These are phyloP conservation scores for Schizopygopsis malacanthus DNA, from an alignment of 2,797 vertebrate species.

Conservation along the genomic window DNA sequence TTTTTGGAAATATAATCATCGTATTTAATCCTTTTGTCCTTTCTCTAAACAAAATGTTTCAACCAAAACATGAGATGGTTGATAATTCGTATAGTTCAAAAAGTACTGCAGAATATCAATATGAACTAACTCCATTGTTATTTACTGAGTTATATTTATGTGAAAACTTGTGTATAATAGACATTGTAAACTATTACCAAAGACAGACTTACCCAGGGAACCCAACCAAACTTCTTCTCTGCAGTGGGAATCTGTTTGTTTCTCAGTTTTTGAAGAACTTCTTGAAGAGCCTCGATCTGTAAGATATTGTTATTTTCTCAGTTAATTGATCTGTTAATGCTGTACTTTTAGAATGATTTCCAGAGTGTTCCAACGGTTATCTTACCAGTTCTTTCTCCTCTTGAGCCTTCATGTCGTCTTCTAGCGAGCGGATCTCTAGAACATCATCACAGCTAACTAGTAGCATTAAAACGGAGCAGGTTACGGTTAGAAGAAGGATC, in stretches of 20 bases:
- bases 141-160: neutral
- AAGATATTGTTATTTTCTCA: neutral
- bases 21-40: neutral
- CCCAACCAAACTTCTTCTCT: conserved; percentile 85
- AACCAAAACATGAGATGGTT: neutral
- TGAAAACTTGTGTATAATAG: neutral
- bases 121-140: neutral
- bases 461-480: conserved; percentile 73
- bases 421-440: conserved; percentile 71
- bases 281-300: conserved; percentile 83
- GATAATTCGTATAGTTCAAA: neutral
- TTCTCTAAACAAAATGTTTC: neutral
- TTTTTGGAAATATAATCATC: neutral
- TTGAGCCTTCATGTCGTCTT: conserved; percentile 72
- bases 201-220: conserved; percentile 77
- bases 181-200: too few species aligned
- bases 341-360: neutral
- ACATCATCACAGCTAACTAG: conserved; percentile 69
- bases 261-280: conserved; percentile 80
- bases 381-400: conserved; percentile 86
- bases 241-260: conserved; percentile 76
- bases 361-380: neutral
- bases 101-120: neutral
- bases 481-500: conserved; percentile 73
- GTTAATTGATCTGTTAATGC: neutral